Conservation (phyloP, 2,113 vertebrate genomes). For the Peromyscus leucopus region DNA sequence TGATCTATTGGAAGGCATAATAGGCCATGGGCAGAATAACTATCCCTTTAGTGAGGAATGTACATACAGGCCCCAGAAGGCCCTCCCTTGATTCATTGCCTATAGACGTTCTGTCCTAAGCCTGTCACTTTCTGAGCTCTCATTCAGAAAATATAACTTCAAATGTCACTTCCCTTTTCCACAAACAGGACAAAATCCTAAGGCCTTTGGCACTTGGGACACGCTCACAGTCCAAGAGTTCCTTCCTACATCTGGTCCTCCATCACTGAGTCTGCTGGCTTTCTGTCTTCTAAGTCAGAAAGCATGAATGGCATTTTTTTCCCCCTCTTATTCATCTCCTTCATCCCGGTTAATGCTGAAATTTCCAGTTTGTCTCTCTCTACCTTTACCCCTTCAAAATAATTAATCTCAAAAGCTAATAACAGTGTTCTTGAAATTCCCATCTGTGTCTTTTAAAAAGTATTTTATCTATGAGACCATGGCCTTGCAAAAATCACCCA, state of each 20-base stretch:
- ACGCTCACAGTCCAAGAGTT: background rate
- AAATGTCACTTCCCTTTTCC: background rate
- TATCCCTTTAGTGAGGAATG: background rate
- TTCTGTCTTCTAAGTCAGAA: background rate
- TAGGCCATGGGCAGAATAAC: background rate
- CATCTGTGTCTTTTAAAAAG: background rate
- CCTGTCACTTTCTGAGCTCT: background rate
- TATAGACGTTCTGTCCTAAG: background rate
- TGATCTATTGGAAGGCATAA: background rate
- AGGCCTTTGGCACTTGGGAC: background rate
- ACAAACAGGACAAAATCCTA: background rate
- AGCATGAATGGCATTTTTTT: accelerated
- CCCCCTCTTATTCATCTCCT: background rate
- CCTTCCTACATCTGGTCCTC: background rate
- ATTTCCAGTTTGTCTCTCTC: background rate
- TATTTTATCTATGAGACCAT: background rate
- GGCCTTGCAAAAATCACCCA: background rate
- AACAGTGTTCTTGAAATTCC: background rate
- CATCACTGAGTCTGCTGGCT: background rate
- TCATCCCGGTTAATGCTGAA: background rate
- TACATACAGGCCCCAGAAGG: background rate
- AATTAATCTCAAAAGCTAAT: background rate
- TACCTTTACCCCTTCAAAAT: background rate
- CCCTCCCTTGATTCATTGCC: no score
- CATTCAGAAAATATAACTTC: background rate